Conservation (phyloP, 2,797 vertebrate species). For the Zenarchopterus dispar region DNA sequence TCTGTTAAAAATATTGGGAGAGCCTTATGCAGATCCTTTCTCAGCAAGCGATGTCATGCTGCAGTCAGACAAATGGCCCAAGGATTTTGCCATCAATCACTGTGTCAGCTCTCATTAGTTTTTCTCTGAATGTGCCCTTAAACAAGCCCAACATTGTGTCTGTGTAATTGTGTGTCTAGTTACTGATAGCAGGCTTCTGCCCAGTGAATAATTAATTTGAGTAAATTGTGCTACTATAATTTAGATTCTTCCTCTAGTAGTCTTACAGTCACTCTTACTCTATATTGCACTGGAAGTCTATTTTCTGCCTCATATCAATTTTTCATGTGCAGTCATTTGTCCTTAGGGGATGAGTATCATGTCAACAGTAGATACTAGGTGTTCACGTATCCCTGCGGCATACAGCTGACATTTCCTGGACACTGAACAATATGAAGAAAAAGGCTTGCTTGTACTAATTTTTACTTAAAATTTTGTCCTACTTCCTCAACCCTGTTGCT, state of each 20-base stretch:
- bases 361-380: slow-evolving; percentile 56
- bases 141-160: slow-evolving; percentile 72
- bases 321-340: slow-evolving; percentile 81
- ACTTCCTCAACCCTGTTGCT: slow-evolving; percentile 36
- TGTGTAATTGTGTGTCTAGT: slow-evolving; percentile 73
- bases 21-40: slow-evolving; percentile 22
- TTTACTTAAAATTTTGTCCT: slow-evolving; percentile 42
- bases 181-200: slow-evolving; percentile 61
- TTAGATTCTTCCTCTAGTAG: slow-evolving; percentile 55
- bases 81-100: slow-evolving; percentile 68
- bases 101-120: slow-evolving; percentile 65
- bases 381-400: slow-evolving; percentile 61
- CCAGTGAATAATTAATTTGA: slow-evolving; percentile 75
- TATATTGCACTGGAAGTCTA: slow-evolving; percentile 71
- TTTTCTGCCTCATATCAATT: slow-evolving; percentile 82
- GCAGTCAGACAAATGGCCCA: slow-evolving; percentile 57
- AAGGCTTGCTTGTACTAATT: slow-evolving; percentile 35
- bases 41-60: slow-evolving; percentile 22
- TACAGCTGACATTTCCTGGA: slow-evolving; percentile 60
- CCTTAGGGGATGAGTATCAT: slow-evolving; percentile 74
- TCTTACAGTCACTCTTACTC: slow-evolving; percentile 57
- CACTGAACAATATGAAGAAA: slow-evolving; percentile 28
- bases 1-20: neutral
- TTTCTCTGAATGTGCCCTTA: slow-evolving; percentile 62
- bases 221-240: slow-evolving; percentile 73